These are phyloP conservation scores for Florisuga fusca DNA, from an alignment of 2,797 vertebrate species.

Conservation along the genomic window DNA sequence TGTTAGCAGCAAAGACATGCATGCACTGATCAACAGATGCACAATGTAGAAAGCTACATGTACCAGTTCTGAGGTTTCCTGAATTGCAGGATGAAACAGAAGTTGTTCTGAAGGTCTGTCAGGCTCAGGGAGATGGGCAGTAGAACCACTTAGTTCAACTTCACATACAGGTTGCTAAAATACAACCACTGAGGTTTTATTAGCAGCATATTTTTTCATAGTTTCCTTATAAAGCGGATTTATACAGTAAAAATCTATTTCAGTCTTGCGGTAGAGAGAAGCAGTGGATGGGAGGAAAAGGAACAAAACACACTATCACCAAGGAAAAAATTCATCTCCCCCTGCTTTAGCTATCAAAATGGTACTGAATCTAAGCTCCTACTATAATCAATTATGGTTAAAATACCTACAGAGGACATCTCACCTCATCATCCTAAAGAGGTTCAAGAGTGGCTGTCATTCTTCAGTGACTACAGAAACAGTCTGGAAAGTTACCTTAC, in stretches of 20 bases:
- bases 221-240: not conserved
- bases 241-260: not conserved
- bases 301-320: not conserved
- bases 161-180: constrained; percentile 34
- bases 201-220: not conserved
- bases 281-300: not conserved
- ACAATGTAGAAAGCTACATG: not conserved
- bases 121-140: not conserved
- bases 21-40: not conserved
- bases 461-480: not conserved
- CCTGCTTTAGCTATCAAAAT: not conserved
- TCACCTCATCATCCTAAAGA: not conserved
- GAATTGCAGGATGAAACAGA: not conserved
- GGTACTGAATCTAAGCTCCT: not conserved
- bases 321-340: not conserved
- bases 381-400: not conserved
- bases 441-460: not conserved
- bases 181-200: constrained; percentile 14
- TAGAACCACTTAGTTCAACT: not conserved
- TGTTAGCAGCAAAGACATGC: not conserved
- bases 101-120: not conserved
- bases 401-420: constrained; percentile 4
- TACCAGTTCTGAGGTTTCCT: constrained; percentile 40
- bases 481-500: not conserved
- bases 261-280: not conserved